Conservation (phyloP, 2,797 vertebrate genomes). For the Miichthys miiuy region DNA sequence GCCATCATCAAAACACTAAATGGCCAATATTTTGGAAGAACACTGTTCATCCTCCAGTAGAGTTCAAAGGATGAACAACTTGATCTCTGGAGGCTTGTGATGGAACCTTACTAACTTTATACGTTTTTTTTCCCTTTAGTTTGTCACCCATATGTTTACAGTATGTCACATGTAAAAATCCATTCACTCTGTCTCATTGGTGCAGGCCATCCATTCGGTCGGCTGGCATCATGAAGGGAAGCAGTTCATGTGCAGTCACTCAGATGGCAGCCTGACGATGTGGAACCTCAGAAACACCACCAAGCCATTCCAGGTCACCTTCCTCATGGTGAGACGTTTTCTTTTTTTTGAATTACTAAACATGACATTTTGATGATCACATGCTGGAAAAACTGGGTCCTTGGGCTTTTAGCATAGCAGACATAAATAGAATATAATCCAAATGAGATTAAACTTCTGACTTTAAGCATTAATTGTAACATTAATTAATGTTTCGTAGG, state of each 20-base stretch:
- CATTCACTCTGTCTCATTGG: constrained; percentile 20
- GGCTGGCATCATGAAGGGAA: constrained; percentile 99
- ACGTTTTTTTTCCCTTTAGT: too few species aligned
- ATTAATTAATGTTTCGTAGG: not conserved
- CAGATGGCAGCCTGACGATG: constrained; percentile 96
- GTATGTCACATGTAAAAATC: not conserved
- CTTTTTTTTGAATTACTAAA: not conserved
- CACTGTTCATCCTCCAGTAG: too few species aligned
- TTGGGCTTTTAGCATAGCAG: not conserved
- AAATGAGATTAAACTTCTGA: not conserved
- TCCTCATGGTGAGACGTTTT: constrained; percentile 92
- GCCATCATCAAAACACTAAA: too few species aligned
- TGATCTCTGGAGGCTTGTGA: too few species aligned
- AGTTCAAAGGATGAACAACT: too few species aligned
- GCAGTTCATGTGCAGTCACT: constrained; percentile 99
- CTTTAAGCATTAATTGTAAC: too few species aligned
- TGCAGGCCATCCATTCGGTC: constrained; percentile 96
- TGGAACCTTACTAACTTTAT: too few species aligned
- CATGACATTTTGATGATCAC: not conserved
- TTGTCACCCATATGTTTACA: too few species aligned
- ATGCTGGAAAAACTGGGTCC: not conserved
- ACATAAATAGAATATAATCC: not conserved
- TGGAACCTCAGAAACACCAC: constrained; percentile 96
- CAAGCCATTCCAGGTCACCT: constrained; percentile 95
- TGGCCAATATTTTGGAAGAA: too few species aligned